phyloP scores from a whole-genome alignment of 35 echinoderm and acorn worm genomes.

The Diadema setosum region DNA sequence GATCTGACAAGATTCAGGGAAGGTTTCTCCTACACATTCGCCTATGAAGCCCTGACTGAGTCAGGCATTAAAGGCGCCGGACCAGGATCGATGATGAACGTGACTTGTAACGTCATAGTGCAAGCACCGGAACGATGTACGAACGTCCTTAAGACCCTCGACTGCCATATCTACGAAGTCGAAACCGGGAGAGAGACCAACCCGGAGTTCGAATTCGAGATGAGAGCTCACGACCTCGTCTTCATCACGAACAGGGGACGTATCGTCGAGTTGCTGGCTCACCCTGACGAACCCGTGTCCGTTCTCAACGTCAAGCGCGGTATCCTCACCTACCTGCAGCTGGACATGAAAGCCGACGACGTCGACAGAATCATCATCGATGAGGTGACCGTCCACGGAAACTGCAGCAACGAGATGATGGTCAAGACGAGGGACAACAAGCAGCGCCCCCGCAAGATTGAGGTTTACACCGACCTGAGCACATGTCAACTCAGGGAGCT shows the following conservation, averaged over 20 bases:
- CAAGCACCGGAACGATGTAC: neutral
- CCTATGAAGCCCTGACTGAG: neutral
- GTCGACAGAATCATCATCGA: conserved; percentile 7
- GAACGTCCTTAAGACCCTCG: neutral
- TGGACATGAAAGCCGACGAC: conserved; percentile 20
- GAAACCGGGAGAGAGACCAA: too few relatives aligned
- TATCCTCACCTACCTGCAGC: conserved; percentile 69
- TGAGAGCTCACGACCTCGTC: conserved; percentile 52
- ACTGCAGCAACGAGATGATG: conserved; percentile 59
- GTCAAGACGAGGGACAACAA: neutral
- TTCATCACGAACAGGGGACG: conserved; percentile 41
- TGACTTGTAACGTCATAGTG: neutral
- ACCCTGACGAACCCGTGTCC: conserved; percentile 55
- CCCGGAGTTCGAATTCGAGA: conserved; percentile 15
- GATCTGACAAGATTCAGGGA: neutral
- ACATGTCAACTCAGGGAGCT: conserved; percentile 24
- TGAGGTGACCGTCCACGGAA: conserved; percentile 51
- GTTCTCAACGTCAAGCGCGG: conserved; percentile 84
- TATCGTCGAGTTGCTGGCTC: conserved; percentile 47
- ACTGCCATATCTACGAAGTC: neutral
- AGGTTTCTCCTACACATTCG: neutral
- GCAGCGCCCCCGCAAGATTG: conserved; percentile 12
- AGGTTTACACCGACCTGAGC: conserved; percentile 65
- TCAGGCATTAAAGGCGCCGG: neutral
- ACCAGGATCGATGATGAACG: neutral